These are phyloP conservation scores for Parnassius orleans DNA, from an alignment of 2,888 invertebrate genomes.

Conservation along the genomic window DNA sequence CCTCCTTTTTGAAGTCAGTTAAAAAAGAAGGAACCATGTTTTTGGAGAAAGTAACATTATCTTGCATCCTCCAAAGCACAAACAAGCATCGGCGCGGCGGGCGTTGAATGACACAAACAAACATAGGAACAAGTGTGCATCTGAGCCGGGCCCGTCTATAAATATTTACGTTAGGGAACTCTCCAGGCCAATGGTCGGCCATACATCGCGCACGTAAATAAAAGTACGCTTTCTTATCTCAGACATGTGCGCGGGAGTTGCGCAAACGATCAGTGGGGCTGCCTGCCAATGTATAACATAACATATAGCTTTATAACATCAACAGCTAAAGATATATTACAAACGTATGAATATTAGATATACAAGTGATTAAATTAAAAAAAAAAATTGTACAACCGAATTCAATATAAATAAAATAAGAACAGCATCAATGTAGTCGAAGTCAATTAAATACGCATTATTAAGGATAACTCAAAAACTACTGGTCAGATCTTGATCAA, in stretches of 20 bases:
- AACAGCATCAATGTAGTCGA: too few species aligned
- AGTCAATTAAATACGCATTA: too few species aligned
- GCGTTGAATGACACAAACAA: conserved; percentile 78
- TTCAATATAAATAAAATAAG: too few species aligned
- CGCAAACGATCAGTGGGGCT: conserved; percentile 52
- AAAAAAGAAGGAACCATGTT: conserved; percentile 22
- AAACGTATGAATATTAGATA: too few species aligned
- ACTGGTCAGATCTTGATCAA: too few species aligned
- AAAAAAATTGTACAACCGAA: too few species aligned
- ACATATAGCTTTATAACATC: not conserved
- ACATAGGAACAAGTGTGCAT: conserved; percentile 73
- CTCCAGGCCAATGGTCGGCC: conserved; percentile 74
- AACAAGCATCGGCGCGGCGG: conserved; percentile 23
- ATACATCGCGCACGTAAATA: conserved; percentile 65
- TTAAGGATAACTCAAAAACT: too few species aligned
- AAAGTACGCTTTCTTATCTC: conserved; percentile 77
- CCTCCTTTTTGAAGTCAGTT: too few species aligned
- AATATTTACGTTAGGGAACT: conserved; percentile 79
- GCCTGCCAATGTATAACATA: conserved; percentile 32
- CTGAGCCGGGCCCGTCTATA: conserved; percentile 64
- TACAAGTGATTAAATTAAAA: too few species aligned
- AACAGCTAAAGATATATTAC: too few species aligned
- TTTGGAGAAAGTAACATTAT: conserved; percentile 17
- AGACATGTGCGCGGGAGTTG: conserved; percentile 65
- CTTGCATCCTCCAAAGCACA: conserved; percentile 4